A percentile compares a stretch with the other conserved stretches of the same genome.
Conservation (phyloP, 2,113 vertebrate genomes). For the Henicopernis longicauda region DNA sequence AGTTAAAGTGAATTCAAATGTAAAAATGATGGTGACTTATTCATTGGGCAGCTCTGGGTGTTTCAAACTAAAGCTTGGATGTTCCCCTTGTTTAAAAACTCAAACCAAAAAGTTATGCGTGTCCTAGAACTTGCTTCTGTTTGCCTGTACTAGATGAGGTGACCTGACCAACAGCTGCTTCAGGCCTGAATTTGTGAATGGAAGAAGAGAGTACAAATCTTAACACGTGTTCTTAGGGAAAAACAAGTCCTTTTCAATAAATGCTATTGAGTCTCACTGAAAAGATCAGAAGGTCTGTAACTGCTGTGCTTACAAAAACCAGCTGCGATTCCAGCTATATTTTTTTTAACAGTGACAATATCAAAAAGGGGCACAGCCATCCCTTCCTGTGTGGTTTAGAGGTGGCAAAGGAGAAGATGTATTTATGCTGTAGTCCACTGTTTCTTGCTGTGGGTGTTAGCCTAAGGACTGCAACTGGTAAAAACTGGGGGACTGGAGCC, state of each 20-base stretch:
- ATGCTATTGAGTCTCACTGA: not conserved
- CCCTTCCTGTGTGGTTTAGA: rapidly evolving
- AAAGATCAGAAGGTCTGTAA: not conserved
- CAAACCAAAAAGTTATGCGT: not conserved
- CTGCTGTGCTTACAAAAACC: not conserved
- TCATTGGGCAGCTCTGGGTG: not conserved
- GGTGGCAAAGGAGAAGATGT: too few relatives aligned
- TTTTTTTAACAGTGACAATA: too few relatives aligned
- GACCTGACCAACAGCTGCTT: not conserved
- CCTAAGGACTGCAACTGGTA: not conserved
- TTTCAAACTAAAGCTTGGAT: not conserved
- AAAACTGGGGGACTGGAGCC: rapidly evolving
- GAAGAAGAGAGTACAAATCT: not conserved
- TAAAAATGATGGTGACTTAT: not conserved
- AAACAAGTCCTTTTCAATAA: not conserved
- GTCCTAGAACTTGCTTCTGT: not conserved
- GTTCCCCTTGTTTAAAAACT: not conserved
- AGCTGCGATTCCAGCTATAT: not conserved
- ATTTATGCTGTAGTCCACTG: not conserved
- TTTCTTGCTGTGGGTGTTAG: not conserved
- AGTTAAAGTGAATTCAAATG: not conserved
- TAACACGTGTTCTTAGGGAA: not conserved
- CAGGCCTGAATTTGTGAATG: not conserved
- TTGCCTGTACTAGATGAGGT: not conserved
- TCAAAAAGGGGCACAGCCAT: rapidly evolving